A percentile compares a stretch with the other conserved stretches of the same genome.
Evolutionary conservation across 30 jellyfish, hydroid and myxozoan genomes (phyloP).

Genomic region (Nemopilema nomurai): DNA sequence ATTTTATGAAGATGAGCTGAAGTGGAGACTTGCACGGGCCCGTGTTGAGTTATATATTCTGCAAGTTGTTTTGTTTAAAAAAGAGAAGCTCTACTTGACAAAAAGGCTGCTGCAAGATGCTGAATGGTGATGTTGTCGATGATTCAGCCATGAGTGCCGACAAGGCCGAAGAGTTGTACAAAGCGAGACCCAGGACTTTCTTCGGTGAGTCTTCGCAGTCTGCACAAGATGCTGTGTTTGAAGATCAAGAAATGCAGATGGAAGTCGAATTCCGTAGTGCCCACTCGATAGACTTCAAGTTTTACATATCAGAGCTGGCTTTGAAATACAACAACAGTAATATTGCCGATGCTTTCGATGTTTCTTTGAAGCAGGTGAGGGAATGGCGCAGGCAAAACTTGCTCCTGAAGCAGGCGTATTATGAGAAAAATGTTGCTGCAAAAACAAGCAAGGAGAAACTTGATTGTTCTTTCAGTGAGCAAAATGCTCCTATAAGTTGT

Average conservation of each 20-base stretch:
- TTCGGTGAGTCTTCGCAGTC: slow-evolving; percentile 10
- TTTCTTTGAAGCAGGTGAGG: slow-evolving; percentile 21
- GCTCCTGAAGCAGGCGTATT: slow-evolving; percentile 61
- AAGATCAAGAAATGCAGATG: slow-evolving; percentile 41
- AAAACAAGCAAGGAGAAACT: not conserved
- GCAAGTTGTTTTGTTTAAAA: no score
- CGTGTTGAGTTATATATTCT: no score
- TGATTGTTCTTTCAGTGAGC: slow-evolving; percentile 6
- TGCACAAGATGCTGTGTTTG: not conserved
- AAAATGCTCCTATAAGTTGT: not conserved
- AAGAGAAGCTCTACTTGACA: no score
- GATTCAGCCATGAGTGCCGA: slow-evolving; percentile 52
- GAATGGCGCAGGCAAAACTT: slow-evolving; percentile 55
- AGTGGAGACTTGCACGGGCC: no score
- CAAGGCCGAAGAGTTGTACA: slow-evolving; percentile 16
- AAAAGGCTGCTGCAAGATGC: not conserved
- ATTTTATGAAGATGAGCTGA: no score
- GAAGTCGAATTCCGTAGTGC: slow-evolving; percentile 32
- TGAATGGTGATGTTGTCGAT: slow-evolving; percentile 30
- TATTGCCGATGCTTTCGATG: slow-evolving; percentile 44
- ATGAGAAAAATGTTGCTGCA: slow-evolving; percentile 53
- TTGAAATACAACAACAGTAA: slow-evolving; percentile 24
- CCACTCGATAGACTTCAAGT: slow-evolving; percentile 64
- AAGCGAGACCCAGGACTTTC: not conserved
- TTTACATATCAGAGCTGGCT: slow-evolving; percentile 58